Evolutionary conservation across 2,113 vertebrate genomes (phyloP).

Genomic region (Catharus minimus): DNA sequence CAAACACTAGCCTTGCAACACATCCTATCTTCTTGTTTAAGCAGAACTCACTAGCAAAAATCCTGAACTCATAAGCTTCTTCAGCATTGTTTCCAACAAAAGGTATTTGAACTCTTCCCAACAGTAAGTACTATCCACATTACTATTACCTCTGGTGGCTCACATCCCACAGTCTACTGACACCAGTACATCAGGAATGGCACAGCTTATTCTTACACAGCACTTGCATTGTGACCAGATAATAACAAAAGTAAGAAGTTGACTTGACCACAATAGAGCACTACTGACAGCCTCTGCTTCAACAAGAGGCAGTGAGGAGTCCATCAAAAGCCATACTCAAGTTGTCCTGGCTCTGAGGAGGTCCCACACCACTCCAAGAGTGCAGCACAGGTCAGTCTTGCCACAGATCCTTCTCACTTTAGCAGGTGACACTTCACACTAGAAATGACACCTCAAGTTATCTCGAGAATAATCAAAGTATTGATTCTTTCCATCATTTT

Average conservation of each 20-base stretch:
- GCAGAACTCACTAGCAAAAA: background rate
- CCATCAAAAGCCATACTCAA: background rate
- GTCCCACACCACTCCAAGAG: background rate
- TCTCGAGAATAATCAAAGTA: background rate
- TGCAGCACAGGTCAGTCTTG: background rate
- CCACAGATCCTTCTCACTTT: background rate
- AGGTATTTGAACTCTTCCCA: background rate
- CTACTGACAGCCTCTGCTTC: background rate
- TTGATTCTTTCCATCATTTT: background rate
- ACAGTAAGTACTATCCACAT: background rate
- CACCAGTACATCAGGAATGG: background rate
- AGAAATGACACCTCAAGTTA: background rate
- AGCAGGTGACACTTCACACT: background rate
- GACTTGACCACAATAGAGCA: background rate
- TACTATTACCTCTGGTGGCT: background rate
- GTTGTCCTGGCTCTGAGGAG: background rate
- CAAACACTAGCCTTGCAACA: background rate
- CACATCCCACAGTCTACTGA: background rate
- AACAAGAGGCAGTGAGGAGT: background rate
- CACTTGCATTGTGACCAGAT: background rate
- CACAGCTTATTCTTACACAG: background rate
- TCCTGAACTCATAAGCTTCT: background rate
- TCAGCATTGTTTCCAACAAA: background rate
- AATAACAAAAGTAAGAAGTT: background rate
- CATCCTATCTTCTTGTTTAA: background rate